Conservation (phyloP, 2,888 invertebrate species). For the Tinea trinotella region DNA sequence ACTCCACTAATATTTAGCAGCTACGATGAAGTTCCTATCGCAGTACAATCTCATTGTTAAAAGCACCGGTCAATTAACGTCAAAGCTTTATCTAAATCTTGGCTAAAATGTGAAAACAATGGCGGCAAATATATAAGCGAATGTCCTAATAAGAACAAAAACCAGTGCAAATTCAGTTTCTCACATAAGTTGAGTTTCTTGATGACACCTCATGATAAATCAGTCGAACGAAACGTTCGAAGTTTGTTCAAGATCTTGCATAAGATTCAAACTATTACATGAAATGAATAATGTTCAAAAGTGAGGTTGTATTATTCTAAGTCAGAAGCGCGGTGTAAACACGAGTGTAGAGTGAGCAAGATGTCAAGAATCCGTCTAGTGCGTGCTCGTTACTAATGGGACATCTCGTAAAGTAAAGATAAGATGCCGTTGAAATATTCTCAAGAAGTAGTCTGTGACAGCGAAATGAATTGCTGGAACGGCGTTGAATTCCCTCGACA, state of each 20-base stretch:
- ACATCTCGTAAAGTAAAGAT: slow-evolving; percentile 10
- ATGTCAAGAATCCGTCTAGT: neutral
- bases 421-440: slow-evolving; percentile 15
- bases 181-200: neutral
- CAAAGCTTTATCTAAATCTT: slow-evolving; percentile 12
- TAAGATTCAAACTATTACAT: slow-evolving; percentile 7
- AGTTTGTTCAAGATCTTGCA: neutral
- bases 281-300: slow-evolving; percentile 8
- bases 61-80: slow-evolving; percentile 1
- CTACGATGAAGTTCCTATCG: neutral
- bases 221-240: neutral
- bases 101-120: slow-evolving; percentile 13
- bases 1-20: neutral
- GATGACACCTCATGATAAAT: neutral
- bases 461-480: slow-evolving; percentile 9
- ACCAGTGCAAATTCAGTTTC: neutral
- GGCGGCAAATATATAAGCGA: neutral
- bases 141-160: slow-evolving; percentile 3
- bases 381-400: slow-evolving; percentile 12
- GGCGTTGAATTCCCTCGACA: slow-evolving; percentile 4
- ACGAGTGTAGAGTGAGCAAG: neutral
- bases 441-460: slow-evolving; percentile 8
- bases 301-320: neutral
- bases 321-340: neutral
- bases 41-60: neutral